Base-by-base conservation (phyloP, 2,888 invertebrate species). In the Epistrophe grossulariae region DNA sequence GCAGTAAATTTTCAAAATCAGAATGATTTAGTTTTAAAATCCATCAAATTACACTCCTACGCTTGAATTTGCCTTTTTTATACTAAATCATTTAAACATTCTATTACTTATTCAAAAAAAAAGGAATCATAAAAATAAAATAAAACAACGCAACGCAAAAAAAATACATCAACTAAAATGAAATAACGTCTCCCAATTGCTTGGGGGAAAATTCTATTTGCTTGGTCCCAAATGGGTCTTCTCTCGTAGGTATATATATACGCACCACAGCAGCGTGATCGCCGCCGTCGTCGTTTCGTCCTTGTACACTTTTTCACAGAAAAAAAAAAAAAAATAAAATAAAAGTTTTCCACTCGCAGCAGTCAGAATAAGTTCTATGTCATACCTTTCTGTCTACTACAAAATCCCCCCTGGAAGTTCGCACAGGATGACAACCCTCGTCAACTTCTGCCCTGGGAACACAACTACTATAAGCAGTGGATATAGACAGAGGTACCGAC, bases 141-240 rank as follows among this genome's bases (percentile, higher is more conserved):
- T 62, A 62, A 62, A 62, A 62, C 40, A 62, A 62, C 24, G 24
- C 15, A 70, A n/a, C 24, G 3, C 2, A 62, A 35, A 52, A 79
- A 38, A 72, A 55, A 62, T 64, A 24, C 79, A 79, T 72, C 84
- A 79, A 66, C 64, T 76, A 11, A 72, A 84, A 79, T 84, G 55
- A 84, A 84, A 84, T 84, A 77, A 80, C 55, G 73, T 77, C 35
- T 81, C 38, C 57, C 84, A 70, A 81, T 78, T 77, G 84, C 84
- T 68, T 68, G 13, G n/a, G n/a, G 57, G 72, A 55, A 80, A 84
- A 78, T 81, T 84, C 81, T 70, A 78, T 81, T 84, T 84, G 48
- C 81, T 72, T 70, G 60, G 55, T 43, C 81, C 77, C 80, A 35
- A 55, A 45, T 62, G 72, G 45, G 38, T 40, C 55, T 57, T 43